Evolutionary conservation across 2,113 vertebrate species (phyloP).

Genomic region (Orycteropus afer): DNA sequence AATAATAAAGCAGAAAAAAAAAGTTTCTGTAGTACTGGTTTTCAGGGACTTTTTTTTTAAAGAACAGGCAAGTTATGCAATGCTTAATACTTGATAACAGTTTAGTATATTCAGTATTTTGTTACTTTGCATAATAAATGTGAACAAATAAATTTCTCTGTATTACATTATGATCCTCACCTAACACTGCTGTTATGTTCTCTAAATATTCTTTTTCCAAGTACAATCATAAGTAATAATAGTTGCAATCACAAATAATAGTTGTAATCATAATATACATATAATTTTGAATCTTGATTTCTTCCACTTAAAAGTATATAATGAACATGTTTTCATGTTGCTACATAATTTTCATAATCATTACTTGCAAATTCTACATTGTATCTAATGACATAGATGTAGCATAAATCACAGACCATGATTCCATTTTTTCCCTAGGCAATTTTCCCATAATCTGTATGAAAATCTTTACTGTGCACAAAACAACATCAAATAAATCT

Average conservation of each 20-base stretch:
- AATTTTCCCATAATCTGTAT: constrained; percentile 28
- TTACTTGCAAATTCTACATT: constrained; percentile 53
- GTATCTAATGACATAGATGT: constrained; percentile 16
- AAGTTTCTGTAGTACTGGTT: neutral
- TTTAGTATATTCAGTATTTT: neutral
- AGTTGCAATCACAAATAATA: constrained; percentile 37
- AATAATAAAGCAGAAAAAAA: constrained; percentile 8
- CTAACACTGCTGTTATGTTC: neutral
- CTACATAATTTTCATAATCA: constrained; percentile 55
- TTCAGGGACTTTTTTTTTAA: neutral
- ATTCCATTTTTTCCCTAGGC: constrained; percentile 4
- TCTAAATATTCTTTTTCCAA: constrained; percentile 1
- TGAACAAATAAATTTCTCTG: neutral
- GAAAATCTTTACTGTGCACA: constrained; percentile 5
- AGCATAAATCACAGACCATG: constrained; percentile 25
- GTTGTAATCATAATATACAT: constrained; percentile 26
- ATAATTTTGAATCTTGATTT: constrained; percentile 60
- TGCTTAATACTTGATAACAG: constrained; percentile 15
- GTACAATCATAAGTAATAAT: constrained; percentile 49
- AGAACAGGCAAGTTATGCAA: neutral
- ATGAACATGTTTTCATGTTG: constrained; percentile 21
- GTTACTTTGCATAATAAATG: constrained; percentile 17
- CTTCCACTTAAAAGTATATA: constrained; percentile 43
- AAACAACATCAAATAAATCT: constrained; percentile 30
- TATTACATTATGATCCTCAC: neutral